Conservation (phyloP, 2,888 invertebrate genomes). For the Drosophila anomalata region DNA sequence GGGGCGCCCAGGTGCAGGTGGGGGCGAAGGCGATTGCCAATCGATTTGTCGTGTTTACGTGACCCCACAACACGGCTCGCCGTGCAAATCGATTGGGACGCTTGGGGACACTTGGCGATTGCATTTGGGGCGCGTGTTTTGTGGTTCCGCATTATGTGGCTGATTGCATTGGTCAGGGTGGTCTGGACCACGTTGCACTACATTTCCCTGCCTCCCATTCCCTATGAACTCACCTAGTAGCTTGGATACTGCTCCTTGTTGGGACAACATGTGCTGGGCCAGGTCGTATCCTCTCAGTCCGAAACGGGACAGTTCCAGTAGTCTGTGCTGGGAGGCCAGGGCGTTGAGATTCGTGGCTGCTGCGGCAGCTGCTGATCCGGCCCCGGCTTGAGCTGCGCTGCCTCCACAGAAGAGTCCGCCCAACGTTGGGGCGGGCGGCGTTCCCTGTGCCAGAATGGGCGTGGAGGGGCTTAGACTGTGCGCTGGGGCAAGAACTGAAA, state of each 20-base stretch:
- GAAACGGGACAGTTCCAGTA: slow-evolving; percentile 92
- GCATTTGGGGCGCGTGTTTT: slow-evolving; percentile 77
- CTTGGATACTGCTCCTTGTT: slow-evolving; percentile 96
- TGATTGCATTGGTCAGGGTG: slow-evolving; percentile 69
- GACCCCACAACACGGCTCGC: slow-evolving; percentile 53
- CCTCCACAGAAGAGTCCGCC: slow-evolving; percentile 73
- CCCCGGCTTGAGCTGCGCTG: slow-evolving; percentile 58
- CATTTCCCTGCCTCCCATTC: not conserved
- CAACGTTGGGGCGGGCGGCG: slow-evolving; percentile 80
- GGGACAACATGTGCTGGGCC: slow-evolving; percentile 94
- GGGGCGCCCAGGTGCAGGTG: slow-evolving; percentile 62
- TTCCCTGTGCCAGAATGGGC: slow-evolving; percentile 45
- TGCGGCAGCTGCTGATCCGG: slow-evolving; percentile 79
- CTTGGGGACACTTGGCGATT: slow-evolving; percentile 70
- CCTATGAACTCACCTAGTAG: slow-evolving; percentile 90
- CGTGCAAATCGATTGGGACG: slow-evolving; percentile 72
- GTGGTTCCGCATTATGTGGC: slow-evolving; percentile 64
- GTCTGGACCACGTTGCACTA: slow-evolving; percentile 16
- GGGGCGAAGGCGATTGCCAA: slow-evolving; percentile 60
- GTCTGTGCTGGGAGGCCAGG: slow-evolving; percentile 90
- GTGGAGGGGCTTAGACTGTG: slow-evolving; percentile 60
- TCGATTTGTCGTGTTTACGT: slow-evolving; percentile 77
- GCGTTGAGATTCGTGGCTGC: slow-evolving; percentile 87
- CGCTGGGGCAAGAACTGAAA: slow-evolving; percentile 57
- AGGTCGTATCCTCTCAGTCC: slow-evolving; percentile 94